phyloP scores from a whole-genome alignment of 2,888 invertebrate species.

The Agrypnus murinus region DNA sequence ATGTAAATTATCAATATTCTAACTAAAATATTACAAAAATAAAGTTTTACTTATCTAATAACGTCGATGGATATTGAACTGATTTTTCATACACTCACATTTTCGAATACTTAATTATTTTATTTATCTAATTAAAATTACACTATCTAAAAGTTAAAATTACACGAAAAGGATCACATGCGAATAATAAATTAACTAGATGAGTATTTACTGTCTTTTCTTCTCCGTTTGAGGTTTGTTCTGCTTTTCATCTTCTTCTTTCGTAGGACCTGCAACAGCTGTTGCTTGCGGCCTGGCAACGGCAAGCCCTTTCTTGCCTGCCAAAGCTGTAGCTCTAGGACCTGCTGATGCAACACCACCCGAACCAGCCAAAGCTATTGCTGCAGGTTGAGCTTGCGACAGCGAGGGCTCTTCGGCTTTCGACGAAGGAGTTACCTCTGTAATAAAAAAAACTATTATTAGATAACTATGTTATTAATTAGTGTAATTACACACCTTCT shows the following conservation, averaged over 20 bases:
- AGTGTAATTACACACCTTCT: conserved; percentile 53
- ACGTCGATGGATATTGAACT: no score
- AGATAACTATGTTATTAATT: not conserved
- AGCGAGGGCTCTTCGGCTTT: conserved; percentile 60
- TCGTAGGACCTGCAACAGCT: conserved; percentile 71
- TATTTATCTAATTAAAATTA: no score
- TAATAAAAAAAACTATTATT: conserved; percentile 15
- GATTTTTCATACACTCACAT: no score
- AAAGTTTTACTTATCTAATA: no score
- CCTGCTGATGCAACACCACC: conserved; percentile 73
- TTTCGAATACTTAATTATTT: no score
- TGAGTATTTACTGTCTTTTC: conserved; percentile 21
- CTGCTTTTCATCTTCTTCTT: conserved; percentile 33
- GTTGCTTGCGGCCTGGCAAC: conserved; percentile 73
- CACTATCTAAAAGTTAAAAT: no score
- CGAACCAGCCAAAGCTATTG: conserved; percentile 72
- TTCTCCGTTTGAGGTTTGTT: conserved; percentile 18
- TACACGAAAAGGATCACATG: no score
- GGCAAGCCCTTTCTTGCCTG: conserved; percentile 72
- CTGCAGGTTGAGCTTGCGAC: conserved; percentile 72
- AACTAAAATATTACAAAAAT: no score
- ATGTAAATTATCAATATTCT: no score
- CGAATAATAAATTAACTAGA: conserved; percentile 26
- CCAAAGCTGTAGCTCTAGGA: conserved; percentile 72
- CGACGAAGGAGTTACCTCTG: conserved; percentile 43